A percentile compares a stretch with the other conserved stretches of the same genome.
Conservation (phyloP, 1,140 invertebrate genomes). For the Galleria mellonella region DNA sequence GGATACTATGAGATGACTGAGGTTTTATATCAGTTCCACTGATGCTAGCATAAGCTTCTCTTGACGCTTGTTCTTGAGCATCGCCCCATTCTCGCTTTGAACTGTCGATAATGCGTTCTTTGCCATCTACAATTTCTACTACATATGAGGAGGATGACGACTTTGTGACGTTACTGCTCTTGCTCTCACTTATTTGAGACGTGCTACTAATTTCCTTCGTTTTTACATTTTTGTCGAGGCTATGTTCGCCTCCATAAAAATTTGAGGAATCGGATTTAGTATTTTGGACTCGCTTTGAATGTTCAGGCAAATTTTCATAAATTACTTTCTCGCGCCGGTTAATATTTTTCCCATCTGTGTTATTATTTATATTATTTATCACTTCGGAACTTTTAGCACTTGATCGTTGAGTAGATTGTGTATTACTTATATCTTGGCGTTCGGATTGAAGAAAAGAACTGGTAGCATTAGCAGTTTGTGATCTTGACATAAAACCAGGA, state of each 20-base stretch:
- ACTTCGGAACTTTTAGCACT: conserved; percentile 22
- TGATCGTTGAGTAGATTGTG: conserved; percentile 26
- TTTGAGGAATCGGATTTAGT: conserved; percentile 46
- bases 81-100: conserved; percentile 74
- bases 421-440: conserved; percentile 43
- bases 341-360: conserved; percentile 24
- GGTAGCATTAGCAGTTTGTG: conserved; percentile 53
- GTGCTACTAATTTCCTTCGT: conserved; percentile 51
- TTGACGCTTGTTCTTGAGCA: conserved; percentile 60
- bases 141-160: conserved; percentile 75
- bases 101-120: conserved; percentile 75
- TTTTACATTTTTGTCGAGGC: conserved; percentile 46
- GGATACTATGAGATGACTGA: conserved; percentile 65
- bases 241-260: conserved; percentile 58
- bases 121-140: conserved; percentile 77
- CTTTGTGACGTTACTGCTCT: conserved; percentile 65
- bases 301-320: conserved; percentile 31
- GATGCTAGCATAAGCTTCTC: conserved; percentile 67
- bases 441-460: conserved; percentile 65
- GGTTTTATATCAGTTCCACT: conserved; percentile 73
- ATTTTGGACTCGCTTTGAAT: conserved; percentile 35
- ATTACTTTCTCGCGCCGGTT: conserved; percentile 49
- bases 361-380: conserved; percentile 19
- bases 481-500: conserved; percentile 32
- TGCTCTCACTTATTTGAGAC: conserved; percentile 60